A percentile compares a stretch with the other conserved stretches of the same genome.
These are phyloP conservation scores for Diprion similis DNA, from an alignment of 1,140 invertebrate genomes.

Conservation along the genomic window DNA sequence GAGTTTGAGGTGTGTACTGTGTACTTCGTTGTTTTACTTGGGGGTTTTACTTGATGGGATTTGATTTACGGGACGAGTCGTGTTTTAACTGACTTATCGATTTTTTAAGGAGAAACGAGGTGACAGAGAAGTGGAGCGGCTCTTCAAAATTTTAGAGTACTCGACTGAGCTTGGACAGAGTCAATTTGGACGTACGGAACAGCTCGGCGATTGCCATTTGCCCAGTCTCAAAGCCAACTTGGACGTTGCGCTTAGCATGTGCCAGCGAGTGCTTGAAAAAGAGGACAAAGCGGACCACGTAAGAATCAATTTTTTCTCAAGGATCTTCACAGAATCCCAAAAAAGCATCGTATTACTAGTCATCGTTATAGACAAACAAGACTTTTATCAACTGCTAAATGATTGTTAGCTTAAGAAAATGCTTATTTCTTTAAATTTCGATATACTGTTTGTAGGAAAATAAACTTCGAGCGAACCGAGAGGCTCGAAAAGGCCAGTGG, in stretches of 20 bases:
- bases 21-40: slow-evolving; percentile 5
- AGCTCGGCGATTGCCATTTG: slow-evolving; percentile 67
- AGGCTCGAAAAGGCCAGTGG: slow-evolving; percentile 71
- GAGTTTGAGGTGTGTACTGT: slow-evolving; percentile 87
- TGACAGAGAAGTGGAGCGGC: slow-evolving; percentile 79
- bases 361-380: background rate
- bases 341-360: background rate
- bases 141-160: slow-evolving; percentile 79
- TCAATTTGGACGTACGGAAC: slow-evolving; percentile 69
- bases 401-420: slow-evolving; percentile 26
- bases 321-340: background rate
- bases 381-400: slow-evolving; percentile 31
- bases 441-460: slow-evolving; percentile 57
- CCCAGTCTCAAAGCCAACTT: slow-evolving; percentile 72
- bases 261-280: slow-evolving; percentile 63
- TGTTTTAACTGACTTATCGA: slow-evolving; percentile 23
- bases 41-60: background rate
- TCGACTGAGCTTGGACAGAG: slow-evolving; percentile 79
- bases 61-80: background rate
- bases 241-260: slow-evolving; percentile 70
- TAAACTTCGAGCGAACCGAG: slow-evolving; percentile 64
- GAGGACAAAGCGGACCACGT: slow-evolving; percentile 63
- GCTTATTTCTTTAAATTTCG: slow-evolving; percentile 41
- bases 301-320: background rate
- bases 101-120: slow-evolving; percentile 71